Conservation (phyloP, 1,140 invertebrate species). For the Babylonia areolata region DNA sequence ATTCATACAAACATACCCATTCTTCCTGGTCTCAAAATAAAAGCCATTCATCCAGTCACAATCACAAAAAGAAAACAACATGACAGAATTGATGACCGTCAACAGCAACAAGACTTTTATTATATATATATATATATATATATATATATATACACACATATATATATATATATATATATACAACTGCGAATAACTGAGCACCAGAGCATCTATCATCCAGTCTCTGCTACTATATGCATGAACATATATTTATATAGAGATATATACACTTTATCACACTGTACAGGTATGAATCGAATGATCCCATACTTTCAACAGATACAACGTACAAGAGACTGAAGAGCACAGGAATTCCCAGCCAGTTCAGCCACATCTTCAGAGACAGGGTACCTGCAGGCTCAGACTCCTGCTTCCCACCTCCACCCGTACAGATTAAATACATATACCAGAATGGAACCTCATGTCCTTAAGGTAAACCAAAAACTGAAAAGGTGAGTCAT, state of each 20-base stretch:
- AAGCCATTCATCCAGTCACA: too few species aligned
- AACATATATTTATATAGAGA: slow-evolving; percentile 20
- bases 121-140: too few species aligned
- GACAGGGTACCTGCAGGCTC: not conserved
- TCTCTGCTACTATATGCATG: slow-evolving; percentile 17
- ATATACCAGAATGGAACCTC: not conserved
- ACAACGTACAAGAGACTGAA: not conserved
- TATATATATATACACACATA: too few species aligned
- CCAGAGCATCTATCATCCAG: slow-evolving; percentile 32
- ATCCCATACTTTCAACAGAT: slow-evolving; percentile 19
- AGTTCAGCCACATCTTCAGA: not conserved
- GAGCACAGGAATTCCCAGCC: too few species aligned
- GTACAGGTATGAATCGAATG: slow-evolving; percentile 19
- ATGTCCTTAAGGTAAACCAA: too few species aligned
- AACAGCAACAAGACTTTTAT: slow-evolving; percentile 31
- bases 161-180: too few species aligned
- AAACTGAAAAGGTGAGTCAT: too few species aligned
- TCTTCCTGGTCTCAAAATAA: too few species aligned
- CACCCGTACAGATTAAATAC: too few species aligned
- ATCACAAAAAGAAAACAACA: not conserved
- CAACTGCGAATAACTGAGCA: slow-evolving; percentile 33
- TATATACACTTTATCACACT: slow-evolving; percentile 34
- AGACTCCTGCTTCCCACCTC: not conserved
- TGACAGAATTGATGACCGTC: not conserved
- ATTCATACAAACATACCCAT: too few species aligned